Evolutionary conservation across 37 sponge, comb jelly and placozoan species (phyloP).

Genomic region (Bolinopsis microptera): DNA sequence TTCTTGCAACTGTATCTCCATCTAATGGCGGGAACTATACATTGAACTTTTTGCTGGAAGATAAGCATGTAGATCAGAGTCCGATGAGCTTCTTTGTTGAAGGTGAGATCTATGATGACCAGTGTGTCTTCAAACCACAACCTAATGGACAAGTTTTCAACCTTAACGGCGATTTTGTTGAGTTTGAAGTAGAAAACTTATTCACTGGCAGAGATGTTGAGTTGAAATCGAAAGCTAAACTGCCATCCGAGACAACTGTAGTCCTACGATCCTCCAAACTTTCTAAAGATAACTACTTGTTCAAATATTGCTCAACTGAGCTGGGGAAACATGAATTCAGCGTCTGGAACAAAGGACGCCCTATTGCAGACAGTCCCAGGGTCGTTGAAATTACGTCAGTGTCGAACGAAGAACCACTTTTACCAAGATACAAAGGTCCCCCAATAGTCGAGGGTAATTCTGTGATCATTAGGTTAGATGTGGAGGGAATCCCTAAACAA

Average conservation of each 20-base stretch:
- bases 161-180: background rate
- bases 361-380: constrained; percentile 25
- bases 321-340: constrained; percentile 1
- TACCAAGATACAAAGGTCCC: background rate
- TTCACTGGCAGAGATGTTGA: background rate
- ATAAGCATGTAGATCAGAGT: background rate
- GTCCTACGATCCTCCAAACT: background rate
- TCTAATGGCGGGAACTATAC: constrained; percentile 44
- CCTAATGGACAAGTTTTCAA: constrained; percentile 6
- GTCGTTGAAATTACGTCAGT: background rate
- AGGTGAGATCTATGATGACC: background rate
- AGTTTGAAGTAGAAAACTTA: constrained; percentile 35
- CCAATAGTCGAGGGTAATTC: background rate
- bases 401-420: background rate
- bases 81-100: constrained; percentile 21
- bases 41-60: constrained; percentile 6
- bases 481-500: background rate
- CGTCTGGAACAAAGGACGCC: constrained; percentile 5
- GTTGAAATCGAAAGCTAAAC: background rate
- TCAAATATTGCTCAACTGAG: background rate
- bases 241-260: background rate
- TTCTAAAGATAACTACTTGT: background rate
- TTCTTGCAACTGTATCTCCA: background rate
- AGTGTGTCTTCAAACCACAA: background rate
- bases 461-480: background rate